Evolutionary conservation across 2,113 vertebrate species (phyloP), one percentile per base, ranked within the genome.

Genomic region (Struthio camelus): DNA sequence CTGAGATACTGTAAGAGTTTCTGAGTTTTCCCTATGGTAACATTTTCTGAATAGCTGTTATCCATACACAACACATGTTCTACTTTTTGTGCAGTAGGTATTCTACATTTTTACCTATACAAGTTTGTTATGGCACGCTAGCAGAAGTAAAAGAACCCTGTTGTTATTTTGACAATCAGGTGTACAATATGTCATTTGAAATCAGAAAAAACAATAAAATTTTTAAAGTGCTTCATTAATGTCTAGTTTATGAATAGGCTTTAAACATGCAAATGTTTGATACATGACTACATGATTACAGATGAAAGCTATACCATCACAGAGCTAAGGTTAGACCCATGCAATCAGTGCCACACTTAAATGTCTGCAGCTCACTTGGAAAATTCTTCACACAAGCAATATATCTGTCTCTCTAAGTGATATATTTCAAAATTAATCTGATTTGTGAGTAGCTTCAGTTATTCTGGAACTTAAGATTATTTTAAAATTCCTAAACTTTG

Each of bases 361-460:
- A 62, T 56, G 27, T 80, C 25, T 78, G 8, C 50, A 86, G 19
- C 5, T 16, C 66, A 46, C 15, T 38, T 17, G 18, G 61, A 83
- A 83, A 93, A 79, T 34, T 71, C 54, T 46, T 64, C 40, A 20
- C 36, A n/a, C 36, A 14, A 81, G 30, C 22, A 67, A 51, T 48
- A 36, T 75, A 44, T 61, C 51, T 86, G 38, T 34, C 32, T 76
- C 25, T 71, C 81, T 38, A 79, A 16, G 27, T 14, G 2, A 66
- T 53, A 16, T 22, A 87, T 73, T 84, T 95, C 17, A 72, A 92
- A 94, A 76, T 51, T 76, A 82, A 79, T 85, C 93, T 71, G 62
- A 87, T 19, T 70, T 48, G 24, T 67, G 46, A 81, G 75, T 79
- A 82, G 34, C 48, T 77, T 65, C 15, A 61, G 54, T 85, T 87